phyloP scores from a whole-genome alignment of 2,113 vertebrate species.

The Pholis gunnellus region DNA sequence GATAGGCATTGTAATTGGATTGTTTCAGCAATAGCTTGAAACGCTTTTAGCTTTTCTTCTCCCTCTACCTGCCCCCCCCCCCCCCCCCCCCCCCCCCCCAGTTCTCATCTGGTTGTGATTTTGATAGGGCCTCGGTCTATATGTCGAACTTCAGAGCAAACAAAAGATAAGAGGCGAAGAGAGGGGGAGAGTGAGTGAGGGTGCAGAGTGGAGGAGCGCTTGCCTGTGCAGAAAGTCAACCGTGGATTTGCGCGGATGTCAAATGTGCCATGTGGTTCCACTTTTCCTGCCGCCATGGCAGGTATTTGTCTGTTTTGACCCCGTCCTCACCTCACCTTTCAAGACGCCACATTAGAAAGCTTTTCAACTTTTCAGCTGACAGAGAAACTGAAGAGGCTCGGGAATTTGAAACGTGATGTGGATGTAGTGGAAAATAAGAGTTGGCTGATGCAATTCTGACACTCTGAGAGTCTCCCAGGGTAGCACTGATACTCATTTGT shows the following conservation, averaged over 20 bases:
- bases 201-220: conserved; percentile 37
- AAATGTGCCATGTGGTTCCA: conserved; percentile 53
- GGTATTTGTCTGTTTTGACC: conserved; percentile 64
- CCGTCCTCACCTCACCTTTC: conserved; percentile 47
- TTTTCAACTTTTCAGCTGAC: conserved; percentile 66
- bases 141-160: conserved; percentile 79
- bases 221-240: conserved; percentile 64
- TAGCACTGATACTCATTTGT: conserved; percentile 7
- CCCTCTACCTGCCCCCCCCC: conserved; percentile 49
- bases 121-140: conserved; percentile 78
- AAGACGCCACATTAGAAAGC: conserved; percentile 56
- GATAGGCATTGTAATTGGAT: conserved; percentile 99
- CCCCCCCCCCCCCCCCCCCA: conserved; percentile 14
- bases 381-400: conserved; percentile 30
- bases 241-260: conserved; percentile 53
- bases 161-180: conserved; percentile 62
- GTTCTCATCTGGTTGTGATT: conserved; percentile 85
- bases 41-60: conserved; percentile 85
- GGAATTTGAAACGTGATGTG: conserved; percentile 28
- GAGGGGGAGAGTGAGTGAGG: conserved; percentile 12
- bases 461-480: conserved; percentile 2
- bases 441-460: conserved; percentile 45
- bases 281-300: conserved; percentile 54
- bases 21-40: conserved; percentile 98
- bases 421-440: conserved; percentile 29